Percentiles rank a stretch among this genome's conserved stretches.
These are phyloP conservation scores for Petrophora chlorosata DNA, from an alignment of 2,888 invertebrate genomes.

Conservation along the genomic window DNA sequence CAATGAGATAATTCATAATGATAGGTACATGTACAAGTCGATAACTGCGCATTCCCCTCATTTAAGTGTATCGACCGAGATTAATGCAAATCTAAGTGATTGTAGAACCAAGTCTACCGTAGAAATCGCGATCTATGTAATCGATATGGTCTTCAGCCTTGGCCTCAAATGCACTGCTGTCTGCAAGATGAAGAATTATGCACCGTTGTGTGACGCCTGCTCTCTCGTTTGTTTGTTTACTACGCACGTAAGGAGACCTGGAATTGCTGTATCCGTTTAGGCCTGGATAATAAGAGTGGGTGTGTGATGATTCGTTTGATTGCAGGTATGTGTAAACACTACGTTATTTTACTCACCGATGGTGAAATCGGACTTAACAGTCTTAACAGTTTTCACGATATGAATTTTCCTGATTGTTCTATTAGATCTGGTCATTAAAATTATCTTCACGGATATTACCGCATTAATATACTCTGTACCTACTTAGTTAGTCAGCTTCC, in stretches of 20 bases:
- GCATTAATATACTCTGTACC: too few relatives aligned
- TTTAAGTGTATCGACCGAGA: neutral
- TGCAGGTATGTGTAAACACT: slow-evolving; percentile 11
- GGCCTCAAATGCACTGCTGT: slow-evolving; percentile 66
- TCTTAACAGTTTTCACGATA: too few relatives aligned
- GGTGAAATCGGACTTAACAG: too few relatives aligned
- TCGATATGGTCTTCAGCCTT: slow-evolving; percentile 69
- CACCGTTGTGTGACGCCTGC: slow-evolving; percentile 42
- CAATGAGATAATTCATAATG: too few relatives aligned
- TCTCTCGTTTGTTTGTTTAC: slow-evolving; percentile 49
- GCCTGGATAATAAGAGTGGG: slow-evolving; percentile 35
- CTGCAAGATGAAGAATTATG: slow-evolving; percentile 36
- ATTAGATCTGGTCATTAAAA: too few relatives aligned
- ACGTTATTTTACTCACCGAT: slow-evolving; percentile 8
- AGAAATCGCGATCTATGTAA: slow-evolving; percentile 59
- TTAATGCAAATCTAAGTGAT: slow-evolving; percentile 14
- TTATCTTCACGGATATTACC: too few relatives aligned
- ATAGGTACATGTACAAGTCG: too few relatives aligned
- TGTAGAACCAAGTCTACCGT: slow-evolving; percentile 44
- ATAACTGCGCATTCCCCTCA: too few relatives aligned
- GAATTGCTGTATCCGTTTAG: slow-evolving; percentile 44
- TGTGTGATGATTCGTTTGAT: slow-evolving; percentile 15
- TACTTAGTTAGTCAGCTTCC: too few relatives aligned
- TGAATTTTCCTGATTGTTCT: too few relatives aligned
- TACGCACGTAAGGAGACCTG: slow-evolving; percentile 49